These are phyloP conservation scores for Tubulanus polymorphus DNA, from an alignment of 2,888 invertebrate species.

Conservation along the genomic window DNA sequence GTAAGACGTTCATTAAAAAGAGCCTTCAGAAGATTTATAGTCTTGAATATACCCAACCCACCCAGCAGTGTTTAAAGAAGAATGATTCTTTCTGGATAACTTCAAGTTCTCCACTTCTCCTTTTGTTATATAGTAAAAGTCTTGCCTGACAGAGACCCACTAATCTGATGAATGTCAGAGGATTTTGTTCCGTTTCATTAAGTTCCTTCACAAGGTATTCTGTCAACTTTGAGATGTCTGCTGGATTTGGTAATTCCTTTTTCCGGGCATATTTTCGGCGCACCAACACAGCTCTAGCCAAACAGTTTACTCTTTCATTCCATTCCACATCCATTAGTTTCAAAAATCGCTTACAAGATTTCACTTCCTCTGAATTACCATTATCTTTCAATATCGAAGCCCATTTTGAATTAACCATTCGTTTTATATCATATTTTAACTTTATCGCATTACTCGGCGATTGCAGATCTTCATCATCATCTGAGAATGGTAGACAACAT, in stretches of 20 bases:
- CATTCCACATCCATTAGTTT: not conserved
- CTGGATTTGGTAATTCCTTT: conserved; percentile 8
- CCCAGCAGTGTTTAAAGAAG: too few relatives aligned
- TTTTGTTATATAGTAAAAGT: conserved; percentile 13
- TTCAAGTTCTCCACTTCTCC: conserved; percentile 12
- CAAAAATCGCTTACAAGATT: not conserved
- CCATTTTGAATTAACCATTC: conserved; percentile 11
- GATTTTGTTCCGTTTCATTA: not conserved
- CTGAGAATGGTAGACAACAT: conserved; percentile 10
- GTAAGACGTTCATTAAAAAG: too few relatives aligned
- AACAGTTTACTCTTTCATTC: not conserved
- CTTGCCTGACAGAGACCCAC: conserved; percentile 4
- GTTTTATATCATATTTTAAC: conserved; percentile 12
- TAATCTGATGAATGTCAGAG: not conserved
- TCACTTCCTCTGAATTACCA: not conserved
- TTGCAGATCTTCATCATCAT: conserved; percentile 16
- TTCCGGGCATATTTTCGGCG: not conserved
- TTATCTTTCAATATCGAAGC: conserved; percentile 7
- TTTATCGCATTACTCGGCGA: conserved; percentile 12
- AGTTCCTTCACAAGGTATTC: conserved; percentile 3
- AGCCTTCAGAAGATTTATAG: too few relatives aligned
- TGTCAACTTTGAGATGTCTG: conserved; percentile 4
- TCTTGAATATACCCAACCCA: too few relatives aligned
- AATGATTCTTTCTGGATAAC: too few relatives aligned
- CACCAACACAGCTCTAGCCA: not conserved